phyloP scores from a whole-genome alignment of 2,113 vertebrate genomes.

The Eurystomus gularis region DNA sequence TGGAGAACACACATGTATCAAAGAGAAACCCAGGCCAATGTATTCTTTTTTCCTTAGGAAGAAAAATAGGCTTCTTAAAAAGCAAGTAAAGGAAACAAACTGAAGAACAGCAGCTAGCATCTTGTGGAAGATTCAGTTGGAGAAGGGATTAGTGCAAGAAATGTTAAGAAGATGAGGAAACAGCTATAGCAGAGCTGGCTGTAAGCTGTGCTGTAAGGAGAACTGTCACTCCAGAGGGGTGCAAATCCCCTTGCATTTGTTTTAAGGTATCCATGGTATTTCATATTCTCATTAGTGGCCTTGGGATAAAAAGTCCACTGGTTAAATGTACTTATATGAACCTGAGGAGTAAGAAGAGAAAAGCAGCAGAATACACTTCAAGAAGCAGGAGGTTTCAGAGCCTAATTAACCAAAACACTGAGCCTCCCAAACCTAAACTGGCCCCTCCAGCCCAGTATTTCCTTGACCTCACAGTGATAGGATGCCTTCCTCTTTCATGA shows the following conservation, averaged over 20 bases:
- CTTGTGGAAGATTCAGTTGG: background rate
- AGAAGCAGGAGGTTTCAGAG: background rate
- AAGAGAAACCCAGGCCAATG: background rate
- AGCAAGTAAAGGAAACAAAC: background rate
- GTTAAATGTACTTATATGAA: background rate
- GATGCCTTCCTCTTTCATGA: background rate
- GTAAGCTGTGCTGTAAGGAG: background rate
- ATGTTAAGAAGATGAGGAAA: background rate
- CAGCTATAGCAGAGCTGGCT: background rate
- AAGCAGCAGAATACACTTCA: background rate
- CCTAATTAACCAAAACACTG: background rate
- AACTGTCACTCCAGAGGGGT: background rate
- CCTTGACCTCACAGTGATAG: background rate
- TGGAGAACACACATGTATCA: background rate
- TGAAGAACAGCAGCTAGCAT: background rate
- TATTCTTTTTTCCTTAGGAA: background rate
- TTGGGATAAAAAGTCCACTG: background rate
- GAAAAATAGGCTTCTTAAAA: background rate
- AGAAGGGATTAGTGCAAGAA: background rate
- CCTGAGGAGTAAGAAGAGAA: background rate
- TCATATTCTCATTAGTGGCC: background rate
- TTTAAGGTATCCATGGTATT: background rate
- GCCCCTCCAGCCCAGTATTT: background rate
- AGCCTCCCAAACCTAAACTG: background rate
- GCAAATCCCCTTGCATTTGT: fast-evolving